phyloP scores from a whole-genome alignment of 2,888 invertebrate species.

The Spodoptera picta region DNA sequence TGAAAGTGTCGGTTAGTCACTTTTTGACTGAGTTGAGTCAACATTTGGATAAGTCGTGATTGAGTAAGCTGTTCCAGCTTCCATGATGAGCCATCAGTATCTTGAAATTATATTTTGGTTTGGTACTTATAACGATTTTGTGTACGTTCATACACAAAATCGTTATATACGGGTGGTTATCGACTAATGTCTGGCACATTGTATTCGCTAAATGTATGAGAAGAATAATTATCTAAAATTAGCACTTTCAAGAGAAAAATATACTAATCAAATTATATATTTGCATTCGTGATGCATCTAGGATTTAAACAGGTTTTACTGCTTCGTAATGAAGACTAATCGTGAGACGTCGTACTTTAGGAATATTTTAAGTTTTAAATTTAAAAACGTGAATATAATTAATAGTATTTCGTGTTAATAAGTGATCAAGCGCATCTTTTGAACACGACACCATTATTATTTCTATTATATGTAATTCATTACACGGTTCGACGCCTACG shows the following conservation, averaged over 20 bases:
- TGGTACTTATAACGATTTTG: too few relatives aligned
- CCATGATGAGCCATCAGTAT: slow-evolving; percentile 4
- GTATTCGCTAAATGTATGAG: too few relatives aligned
- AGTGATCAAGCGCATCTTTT: slow-evolving; percentile 18
- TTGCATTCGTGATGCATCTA: too few relatives aligned
- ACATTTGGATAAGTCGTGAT: slow-evolving; percentile 25
- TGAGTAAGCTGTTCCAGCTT: slow-evolving; percentile 11
- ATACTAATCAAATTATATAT: too few relatives aligned
- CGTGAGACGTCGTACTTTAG: background rate
- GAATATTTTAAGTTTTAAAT: slow-evolving; percentile 4
- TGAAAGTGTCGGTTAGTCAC: slow-evolving; percentile 58
- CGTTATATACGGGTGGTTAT: too few relatives aligned
- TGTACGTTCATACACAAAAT: too few relatives aligned
- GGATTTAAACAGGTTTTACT: too few relatives aligned
- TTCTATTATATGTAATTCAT: slow-evolving; percentile 34
- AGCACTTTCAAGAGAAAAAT: too few relatives aligned
- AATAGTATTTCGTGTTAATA: slow-evolving; percentile 6
- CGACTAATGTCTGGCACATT: too few relatives aligned
- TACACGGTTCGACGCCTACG: slow-evolving; percentile 47
- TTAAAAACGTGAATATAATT: slow-evolving; percentile 9
- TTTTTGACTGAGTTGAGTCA: slow-evolving; percentile 45
- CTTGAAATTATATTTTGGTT: too few relatives aligned
- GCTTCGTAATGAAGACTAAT: too few relatives aligned
- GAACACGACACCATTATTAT: slow-evolving; percentile 19
- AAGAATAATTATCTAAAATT: too few relatives aligned